Evolutionary conservation across 1,140 invertebrate species (phyloP), one percentile per base, ranked within the genome.

Genomic region (Daktulosphaira vitifoliae): DNA sequence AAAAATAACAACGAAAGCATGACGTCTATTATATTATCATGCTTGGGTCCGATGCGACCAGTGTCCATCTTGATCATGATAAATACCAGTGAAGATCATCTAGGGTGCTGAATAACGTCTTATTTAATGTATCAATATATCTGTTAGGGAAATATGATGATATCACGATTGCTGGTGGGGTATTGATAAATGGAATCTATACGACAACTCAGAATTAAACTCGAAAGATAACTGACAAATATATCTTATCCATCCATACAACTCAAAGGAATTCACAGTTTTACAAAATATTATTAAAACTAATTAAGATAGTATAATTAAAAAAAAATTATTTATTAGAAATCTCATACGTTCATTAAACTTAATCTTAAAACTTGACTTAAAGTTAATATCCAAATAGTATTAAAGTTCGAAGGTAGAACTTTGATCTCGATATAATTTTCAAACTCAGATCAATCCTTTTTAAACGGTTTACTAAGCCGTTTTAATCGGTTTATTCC

Each of bases 401-500:
- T 42, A 42, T 50, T 16, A 1, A 13, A 52, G 15, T 3, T n/a
- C 2, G 5, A 54, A 8, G 18, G 6, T 13, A 39, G 6, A 16
- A 2, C 23, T 22, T 23, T 20, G 22, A 56, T 56, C 39, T 25
- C 53, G 13, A n/a, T n/a, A n/a, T n/a, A n/a, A n/a, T n/a, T n/a
- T n/a, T n/a, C n/a, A 56, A 56, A 23, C 44, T 56, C 22, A 39
- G 44, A 42, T n/a, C n/a, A 25, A 56, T 42, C 53, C 53, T 39
- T 42, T 56, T 56, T 56, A n/a, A n/a, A n/a, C n/a, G n/a, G 53
- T 56, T 26, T 16, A 56, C 38, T 26, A 56, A 56, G 26, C 53
- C 38, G 53, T 56, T 56, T 25, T 56, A 56, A 56, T 56, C 53
- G 53, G 53, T 42, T 56, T 56, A 56, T 44, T 56, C n/a, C 38